Base-by-base conservation (phyloP, 2,888 invertebrate genomes). In the Allophyes oxyacanthae region DNA sequence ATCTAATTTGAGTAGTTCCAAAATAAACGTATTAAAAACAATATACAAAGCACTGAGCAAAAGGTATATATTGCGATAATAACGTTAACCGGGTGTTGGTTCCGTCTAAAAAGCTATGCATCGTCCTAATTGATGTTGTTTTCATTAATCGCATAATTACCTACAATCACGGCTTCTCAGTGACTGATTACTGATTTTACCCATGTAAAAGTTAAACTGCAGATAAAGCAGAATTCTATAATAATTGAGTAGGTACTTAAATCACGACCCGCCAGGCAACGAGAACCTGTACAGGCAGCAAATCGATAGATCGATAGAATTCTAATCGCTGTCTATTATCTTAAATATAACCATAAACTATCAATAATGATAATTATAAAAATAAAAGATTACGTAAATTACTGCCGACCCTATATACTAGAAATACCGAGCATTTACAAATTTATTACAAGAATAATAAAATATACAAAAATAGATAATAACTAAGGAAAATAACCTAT, bases 401-500 rank as follows among this genome's bases (percentile, higher is more conserved):
- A 52, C 52, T 50, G 20, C 14, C n/a, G 33, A 46, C 30, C 32
- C 37, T 43, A 52, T 43, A 52, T 30, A 40, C 40, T 69, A 52
- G n/a, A 44, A 69, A 51, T 51, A 59, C 30, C 46, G 58, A 51
- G 26, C 26, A 48, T 54, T 49, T 38, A 43, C 32, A 49, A 57
- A 56, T 37, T 33, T 6, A 62, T 60, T 64, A 38, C 5, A 49
- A 58, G 25, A 38, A 45, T 41, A 57, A 43, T 33, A 50, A 55
- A 40, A 48, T 40, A 59, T 48, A 60, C 15, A 52, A 42, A 53
- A 43, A 44, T 28, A 4, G 7, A n/a, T 46, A 57, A 14, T 48
- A 57, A 72, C 58, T 64, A 66, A 64, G 52, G 32, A 52, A 45
- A 51, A 75, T 40, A 37, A 64, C 37, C 68, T 77, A 75, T 81